Evolutionary conservation across 2,888 invertebrate species (phyloP).

Genomic region (Drosophila nr. perissopoda): DNA sequence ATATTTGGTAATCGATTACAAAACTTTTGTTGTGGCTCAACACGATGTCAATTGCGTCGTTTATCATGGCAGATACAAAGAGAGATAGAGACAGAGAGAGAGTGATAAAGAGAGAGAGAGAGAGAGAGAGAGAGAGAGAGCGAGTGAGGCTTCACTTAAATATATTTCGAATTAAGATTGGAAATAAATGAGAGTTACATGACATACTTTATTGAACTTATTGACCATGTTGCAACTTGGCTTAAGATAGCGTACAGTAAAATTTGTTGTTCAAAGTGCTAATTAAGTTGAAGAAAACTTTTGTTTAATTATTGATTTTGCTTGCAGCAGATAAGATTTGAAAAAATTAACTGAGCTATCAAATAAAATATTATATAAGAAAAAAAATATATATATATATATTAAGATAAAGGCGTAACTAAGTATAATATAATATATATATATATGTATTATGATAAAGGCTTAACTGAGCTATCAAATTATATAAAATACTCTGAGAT

Average conservation of each 20-base stretch:
- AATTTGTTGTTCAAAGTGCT: background rate
- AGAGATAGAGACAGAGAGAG: background rate
- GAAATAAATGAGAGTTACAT: constrained; percentile 15
- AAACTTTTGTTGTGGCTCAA: constrained; percentile 53
- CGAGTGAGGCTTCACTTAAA: constrained; percentile 10
- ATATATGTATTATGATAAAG: background rate
- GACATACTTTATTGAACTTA: constrained; percentile 20
- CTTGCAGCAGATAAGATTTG: background rate
- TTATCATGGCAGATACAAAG: constrained; percentile 33
- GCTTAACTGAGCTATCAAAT: background rate
- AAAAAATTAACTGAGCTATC: background rate
- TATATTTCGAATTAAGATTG: constrained; percentile 19
- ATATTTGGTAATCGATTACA: constrained; percentile 60
- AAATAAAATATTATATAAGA: background rate
- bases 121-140: background rate
- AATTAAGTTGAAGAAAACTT: background rate
- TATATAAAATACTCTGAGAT: background rate
- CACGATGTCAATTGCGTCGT: constrained; percentile 59
- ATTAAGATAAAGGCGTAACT: background rate
- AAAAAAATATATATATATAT: no score
- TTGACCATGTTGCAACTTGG: constrained; percentile 16
- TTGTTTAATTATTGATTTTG: background rate
- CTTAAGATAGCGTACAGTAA: background rate
- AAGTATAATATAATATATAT: no score
- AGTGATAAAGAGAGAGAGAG: background rate